These are phyloP conservation scores for Bombus superbus DNA, from an alignment of 1,140 invertebrate genomes.

Conservation along the genomic window DNA sequence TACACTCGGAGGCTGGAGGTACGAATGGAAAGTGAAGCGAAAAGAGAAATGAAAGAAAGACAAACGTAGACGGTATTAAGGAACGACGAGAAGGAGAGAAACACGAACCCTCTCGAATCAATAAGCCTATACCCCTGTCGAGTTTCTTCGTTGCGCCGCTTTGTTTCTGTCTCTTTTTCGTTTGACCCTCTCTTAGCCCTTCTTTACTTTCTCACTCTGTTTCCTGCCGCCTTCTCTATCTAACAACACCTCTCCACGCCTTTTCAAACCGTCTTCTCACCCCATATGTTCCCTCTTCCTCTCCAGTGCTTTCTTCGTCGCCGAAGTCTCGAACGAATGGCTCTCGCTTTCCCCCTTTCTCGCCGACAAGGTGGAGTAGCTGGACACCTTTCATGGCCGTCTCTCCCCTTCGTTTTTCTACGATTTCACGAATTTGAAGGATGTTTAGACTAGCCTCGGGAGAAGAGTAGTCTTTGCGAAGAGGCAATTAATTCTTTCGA, in stretches of 20 bases:
- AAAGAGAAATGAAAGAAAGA: not conserved
- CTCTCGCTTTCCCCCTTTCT: constrained; percentile 26
- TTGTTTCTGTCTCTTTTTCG: constrained; percentile 12
- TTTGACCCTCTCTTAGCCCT: constrained; percentile 56
- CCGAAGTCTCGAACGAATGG: not conserved
- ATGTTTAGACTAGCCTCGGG: not conserved
- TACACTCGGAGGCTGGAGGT: not conserved
- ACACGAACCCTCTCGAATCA: constrained; percentile 58
- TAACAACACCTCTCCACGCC: constrained; percentile 44
- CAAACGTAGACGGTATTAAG: not conserved
- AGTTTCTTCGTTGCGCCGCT: constrained; percentile 26
- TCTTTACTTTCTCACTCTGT: constrained; percentile 26
- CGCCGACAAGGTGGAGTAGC: constrained; percentile 34
- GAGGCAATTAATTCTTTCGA: not conserved
- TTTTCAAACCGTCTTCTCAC: constrained; percentile 41
- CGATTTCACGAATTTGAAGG: not conserved
- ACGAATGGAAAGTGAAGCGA: not conserved
- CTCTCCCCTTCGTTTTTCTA: not conserved
- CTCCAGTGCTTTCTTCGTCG: constrained; percentile 1
- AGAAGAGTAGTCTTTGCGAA: not conserved
- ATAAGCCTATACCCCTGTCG: constrained; percentile 60
- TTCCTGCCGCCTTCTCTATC: not conserved
- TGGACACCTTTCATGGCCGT: constrained; percentile 62
- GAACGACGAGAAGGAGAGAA: not conserved
- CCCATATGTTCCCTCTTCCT: constrained; percentile 32